A percentile compares a stretch with the other conserved stretches of the same genome.
These are phyloP conservation scores for Propithecus coquereli DNA, from an alignment of 2,113 vertebrate species.

Conservation along the genomic window DNA sequence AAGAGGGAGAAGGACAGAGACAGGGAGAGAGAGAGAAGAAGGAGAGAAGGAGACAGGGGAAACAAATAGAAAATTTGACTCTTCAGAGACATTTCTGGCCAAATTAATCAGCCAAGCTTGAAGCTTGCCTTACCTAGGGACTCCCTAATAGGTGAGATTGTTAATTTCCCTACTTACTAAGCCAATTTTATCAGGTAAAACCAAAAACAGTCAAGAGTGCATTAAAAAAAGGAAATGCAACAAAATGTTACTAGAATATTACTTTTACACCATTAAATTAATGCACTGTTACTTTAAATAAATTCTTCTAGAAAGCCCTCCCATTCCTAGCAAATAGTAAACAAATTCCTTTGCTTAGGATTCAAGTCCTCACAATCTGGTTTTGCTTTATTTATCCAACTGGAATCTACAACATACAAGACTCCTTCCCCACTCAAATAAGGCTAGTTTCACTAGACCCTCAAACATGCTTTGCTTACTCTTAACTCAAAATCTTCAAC, in stretches of 20 bases:
- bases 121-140: background rate
- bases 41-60: no score
- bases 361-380: background rate
- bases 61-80: background rate
- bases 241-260: background rate
- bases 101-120: background rate
- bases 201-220: background rate
- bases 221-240: background rate
- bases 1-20: no score
- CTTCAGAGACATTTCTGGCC: background rate
- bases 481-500: background rate
- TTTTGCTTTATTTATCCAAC: no score
- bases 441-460: background rate
- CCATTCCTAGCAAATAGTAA: background rate
- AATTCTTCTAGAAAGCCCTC: background rate
- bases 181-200: background rate
- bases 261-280: background rate
- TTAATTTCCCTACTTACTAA: background rate
- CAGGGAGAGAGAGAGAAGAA: no score
- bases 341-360: background rate
- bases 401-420: no score
- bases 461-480: background rate
- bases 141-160: background rate
- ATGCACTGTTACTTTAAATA: background rate
- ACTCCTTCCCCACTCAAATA: no score